phyloP scores from a whole-genome alignment of 2,113 vertebrate species.

The Corydoras maculifer region DNA sequence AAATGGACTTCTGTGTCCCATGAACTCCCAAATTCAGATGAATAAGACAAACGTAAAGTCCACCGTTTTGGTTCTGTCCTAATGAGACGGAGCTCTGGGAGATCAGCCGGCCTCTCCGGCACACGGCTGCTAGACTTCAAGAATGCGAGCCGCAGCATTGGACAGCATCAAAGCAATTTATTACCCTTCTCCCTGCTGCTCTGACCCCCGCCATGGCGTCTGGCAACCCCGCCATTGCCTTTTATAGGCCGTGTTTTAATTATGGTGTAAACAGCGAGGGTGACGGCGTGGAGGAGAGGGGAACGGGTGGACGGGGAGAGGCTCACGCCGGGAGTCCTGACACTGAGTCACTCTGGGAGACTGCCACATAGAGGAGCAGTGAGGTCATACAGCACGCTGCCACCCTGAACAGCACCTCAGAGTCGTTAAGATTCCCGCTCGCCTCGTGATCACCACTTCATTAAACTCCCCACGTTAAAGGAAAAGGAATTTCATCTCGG shows the following conservation, averaged over 20 bases:
- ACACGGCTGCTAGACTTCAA: slow-evolving; percentile 43
- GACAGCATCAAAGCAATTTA: slow-evolving; percentile 66
- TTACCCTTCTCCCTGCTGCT: slow-evolving; percentile 50
- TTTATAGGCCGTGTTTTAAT: slow-evolving; percentile 75
- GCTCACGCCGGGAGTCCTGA: slow-evolving; percentile 21
- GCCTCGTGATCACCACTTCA: no score
- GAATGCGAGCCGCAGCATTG: slow-evolving; percentile 58
- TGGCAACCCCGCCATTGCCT: slow-evolving; percentile 64
- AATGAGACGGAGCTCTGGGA: not conserved
- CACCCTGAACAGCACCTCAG: not conserved
- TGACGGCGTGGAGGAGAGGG: slow-evolving; percentile 51
- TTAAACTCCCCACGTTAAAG: no score
- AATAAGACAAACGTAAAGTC: no score
- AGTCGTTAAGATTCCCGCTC: no score
- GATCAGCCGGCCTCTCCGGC: slow-evolving; percentile 11
- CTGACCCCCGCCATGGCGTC: slow-evolving; percentile 54
- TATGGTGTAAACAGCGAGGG: slow-evolving; percentile 61
- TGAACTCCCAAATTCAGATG: no score
- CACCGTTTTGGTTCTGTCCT: not conserved
- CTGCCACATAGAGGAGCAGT: slow-evolving; percentile 11
- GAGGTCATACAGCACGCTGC: slow-evolving; percentile 9
- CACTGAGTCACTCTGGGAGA: slow-evolving; percentile 11
- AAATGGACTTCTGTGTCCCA: no score
- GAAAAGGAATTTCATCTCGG: no score
- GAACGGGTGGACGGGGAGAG: slow-evolving; percentile 28